Conservation (phyloP, 2,888 invertebrate genomes). For the Harpalus rufipes region DNA sequence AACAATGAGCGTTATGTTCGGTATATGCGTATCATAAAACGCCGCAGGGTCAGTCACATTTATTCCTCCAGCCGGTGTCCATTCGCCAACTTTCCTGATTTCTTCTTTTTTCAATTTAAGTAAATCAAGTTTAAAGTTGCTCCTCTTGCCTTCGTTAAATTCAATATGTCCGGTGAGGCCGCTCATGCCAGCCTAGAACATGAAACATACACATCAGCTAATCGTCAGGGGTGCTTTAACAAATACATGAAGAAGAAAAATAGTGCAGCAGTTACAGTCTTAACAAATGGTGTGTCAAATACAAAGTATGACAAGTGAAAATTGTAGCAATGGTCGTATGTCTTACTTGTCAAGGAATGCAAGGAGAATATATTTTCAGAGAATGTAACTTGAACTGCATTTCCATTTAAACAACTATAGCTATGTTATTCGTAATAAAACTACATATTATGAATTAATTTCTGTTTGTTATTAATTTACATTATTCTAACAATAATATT, state of each 20-base stretch:
- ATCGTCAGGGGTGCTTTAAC: constrained; percentile 14
- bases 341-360: constrained; percentile 37
- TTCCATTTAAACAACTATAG: neutral
- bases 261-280: constrained; percentile 15
- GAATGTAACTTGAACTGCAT: neutral
- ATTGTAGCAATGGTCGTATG: constrained; percentile 29
- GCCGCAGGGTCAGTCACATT: constrained; percentile 91
- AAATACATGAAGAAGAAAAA: constrained; percentile 48
- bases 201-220: constrained; percentile 10
- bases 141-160: constrained; percentile 91
- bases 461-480: no score
- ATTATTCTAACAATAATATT: no score
- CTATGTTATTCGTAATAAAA: neutral
- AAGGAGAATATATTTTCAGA: neutral
- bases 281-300: constrained; percentile 60
- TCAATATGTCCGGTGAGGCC: constrained; percentile 93
- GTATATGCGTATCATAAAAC: constrained; percentile 89
- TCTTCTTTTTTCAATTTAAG: constrained; percentile 89
- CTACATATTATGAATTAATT: neutral
- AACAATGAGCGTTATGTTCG: constrained; percentile 93
- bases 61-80: constrained; percentile 87
- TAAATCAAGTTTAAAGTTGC: constrained; percentile 91
- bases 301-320: constrained; percentile 53
- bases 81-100: constrained; percentile 89
- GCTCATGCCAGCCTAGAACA: constrained; percentile 85